A percentile compares a stretch with the other conserved stretches of the same genome.
Evolutionary conservation across 1,140 invertebrate species (phyloP).

Genomic region (Diploscapter pachys): DNA sequence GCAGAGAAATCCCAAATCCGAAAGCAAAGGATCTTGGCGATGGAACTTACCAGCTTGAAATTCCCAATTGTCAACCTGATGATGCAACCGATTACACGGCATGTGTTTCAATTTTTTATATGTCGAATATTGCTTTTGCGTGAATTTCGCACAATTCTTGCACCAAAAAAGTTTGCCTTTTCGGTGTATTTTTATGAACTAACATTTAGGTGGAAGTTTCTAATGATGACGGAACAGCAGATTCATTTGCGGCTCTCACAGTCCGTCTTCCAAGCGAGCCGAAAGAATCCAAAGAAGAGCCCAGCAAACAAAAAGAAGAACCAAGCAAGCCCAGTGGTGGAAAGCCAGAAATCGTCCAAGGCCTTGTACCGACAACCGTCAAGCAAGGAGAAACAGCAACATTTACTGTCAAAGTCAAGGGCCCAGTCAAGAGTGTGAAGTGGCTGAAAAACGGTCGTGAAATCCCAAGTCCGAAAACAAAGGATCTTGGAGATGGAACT

Average conservation of each 20-base stretch:
- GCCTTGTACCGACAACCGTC: too few relatives aligned
- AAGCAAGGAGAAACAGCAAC: too few relatives aligned
- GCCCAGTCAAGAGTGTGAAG: conserved; percentile 44
- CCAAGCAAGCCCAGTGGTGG: background rate
- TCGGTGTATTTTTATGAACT: too few relatives aligned
- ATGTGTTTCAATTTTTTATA: conserved; percentile 34
- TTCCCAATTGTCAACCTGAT: conserved; percentile 60
- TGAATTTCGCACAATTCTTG: too few relatives aligned
- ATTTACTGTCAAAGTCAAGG: conserved; percentile 9
- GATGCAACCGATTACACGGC: conserved; percentile 62
- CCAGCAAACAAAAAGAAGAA: background rate
- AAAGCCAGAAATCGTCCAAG: conserved; percentile 15
- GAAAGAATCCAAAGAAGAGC: background rate
- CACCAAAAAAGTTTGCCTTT: too few relatives aligned
- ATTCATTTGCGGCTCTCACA: conserved; percentile 47
- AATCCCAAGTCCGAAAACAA: conserved; percentile 44
- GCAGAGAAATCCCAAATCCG: conserved; percentile 45
- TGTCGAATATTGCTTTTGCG: background rate
- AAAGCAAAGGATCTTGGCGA: conserved; percentile 54
- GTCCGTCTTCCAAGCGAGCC: conserved; percentile 41
- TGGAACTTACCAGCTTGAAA: conserved; percentile 59
- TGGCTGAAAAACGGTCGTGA: conserved; percentile 55
- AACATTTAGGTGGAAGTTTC: conserved; percentile 59
- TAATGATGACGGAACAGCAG: conserved; percentile 47
- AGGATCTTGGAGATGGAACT: conserved; percentile 52